Evolutionary conservation across 2,888 invertebrate species (phyloP).

Genomic region (Mythimna ferrago): DNA sequence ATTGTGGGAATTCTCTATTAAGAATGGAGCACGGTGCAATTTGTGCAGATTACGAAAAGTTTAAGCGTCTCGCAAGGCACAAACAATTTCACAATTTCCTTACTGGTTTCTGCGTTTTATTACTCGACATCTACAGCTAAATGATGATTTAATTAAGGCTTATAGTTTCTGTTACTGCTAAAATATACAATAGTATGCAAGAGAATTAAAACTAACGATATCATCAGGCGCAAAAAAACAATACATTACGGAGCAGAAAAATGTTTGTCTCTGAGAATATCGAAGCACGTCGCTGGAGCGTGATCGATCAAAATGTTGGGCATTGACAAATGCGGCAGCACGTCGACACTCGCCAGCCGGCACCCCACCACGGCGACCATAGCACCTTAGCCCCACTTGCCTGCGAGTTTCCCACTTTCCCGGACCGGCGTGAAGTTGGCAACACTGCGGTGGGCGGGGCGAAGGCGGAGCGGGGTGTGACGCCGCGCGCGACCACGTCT

Average conservation of each 20-base stretch:
- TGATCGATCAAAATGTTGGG: slow-evolving; percentile 71
- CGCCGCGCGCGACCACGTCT: slow-evolving; percentile 65
- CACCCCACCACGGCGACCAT: slow-evolving; percentile 76
- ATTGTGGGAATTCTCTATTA: background rate
- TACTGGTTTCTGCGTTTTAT: background rate
- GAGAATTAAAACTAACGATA: slow-evolving; percentile 37
- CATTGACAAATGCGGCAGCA: slow-evolving; percentile 70
- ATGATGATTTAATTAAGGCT: slow-evolving; percentile 14
- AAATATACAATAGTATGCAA: slow-evolving; percentile 28
- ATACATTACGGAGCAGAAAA: slow-evolving; percentile 48
- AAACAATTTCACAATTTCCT: background rate
- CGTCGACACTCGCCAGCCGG: slow-evolving; percentile 58
- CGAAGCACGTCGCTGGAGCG: slow-evolving; percentile 48
- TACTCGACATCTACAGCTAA: background rate
- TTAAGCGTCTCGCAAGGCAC: background rate
- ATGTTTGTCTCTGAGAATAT: slow-evolving; percentile 41
- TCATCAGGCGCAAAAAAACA: slow-evolving; percentile 45
- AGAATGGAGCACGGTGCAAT: too few species aligned
- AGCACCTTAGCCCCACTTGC: slow-evolving; percentile 78
- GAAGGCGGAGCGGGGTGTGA: slow-evolving; percentile 79
- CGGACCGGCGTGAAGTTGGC: slow-evolving; percentile 81
- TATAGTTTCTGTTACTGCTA: slow-evolving; percentile 3
- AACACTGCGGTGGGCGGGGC: slow-evolving; percentile 81
- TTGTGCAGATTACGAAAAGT: background rate
- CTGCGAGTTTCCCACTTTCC: slow-evolving; percentile 87